phyloP scores from a whole-genome alignment of 2,113 vertebrate species.

The Eonycteris spelaea region DNA sequence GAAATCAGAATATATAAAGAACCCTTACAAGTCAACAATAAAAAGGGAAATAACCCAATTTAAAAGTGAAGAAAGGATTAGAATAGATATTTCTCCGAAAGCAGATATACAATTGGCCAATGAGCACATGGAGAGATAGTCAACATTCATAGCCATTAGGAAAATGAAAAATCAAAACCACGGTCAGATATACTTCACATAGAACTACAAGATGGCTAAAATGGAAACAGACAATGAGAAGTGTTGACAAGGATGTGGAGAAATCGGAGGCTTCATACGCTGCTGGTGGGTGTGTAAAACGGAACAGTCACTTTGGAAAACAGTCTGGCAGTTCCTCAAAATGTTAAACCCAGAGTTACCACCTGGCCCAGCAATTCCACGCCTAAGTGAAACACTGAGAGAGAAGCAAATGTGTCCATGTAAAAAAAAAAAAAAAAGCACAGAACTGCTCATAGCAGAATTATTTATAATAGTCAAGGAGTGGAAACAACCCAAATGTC shows the following conservation, averaged over 20 bases:
- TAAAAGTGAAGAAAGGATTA: background rate
- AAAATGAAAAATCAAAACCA: background rate
- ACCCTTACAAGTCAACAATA: background rate
- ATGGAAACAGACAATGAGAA: background rate
- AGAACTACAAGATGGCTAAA: background rate
- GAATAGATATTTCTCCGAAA: background rate
- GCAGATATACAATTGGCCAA: background rate
- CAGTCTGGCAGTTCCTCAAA: background rate
- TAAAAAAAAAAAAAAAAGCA: too few species aligned
- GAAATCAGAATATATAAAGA: background rate
- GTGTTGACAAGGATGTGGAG: background rate
- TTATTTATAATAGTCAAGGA: background rate
- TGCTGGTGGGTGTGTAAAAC: background rate
- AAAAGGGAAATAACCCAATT: background rate
- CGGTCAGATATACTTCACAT: background rate
- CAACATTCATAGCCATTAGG: background rate
- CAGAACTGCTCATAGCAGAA: background rate
- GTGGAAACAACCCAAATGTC: background rate
- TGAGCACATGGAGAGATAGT: background rate
- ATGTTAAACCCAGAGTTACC: background rate
- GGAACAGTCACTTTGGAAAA: background rate
- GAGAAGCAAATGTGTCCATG: background rate
- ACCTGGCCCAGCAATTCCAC: background rate
- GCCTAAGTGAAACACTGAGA: background rate
- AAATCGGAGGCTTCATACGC: background rate